These are phyloP conservation scores for Rynchops niger DNA, from an alignment of 2,113 vertebrate species.

Conservation along the genomic window DNA sequence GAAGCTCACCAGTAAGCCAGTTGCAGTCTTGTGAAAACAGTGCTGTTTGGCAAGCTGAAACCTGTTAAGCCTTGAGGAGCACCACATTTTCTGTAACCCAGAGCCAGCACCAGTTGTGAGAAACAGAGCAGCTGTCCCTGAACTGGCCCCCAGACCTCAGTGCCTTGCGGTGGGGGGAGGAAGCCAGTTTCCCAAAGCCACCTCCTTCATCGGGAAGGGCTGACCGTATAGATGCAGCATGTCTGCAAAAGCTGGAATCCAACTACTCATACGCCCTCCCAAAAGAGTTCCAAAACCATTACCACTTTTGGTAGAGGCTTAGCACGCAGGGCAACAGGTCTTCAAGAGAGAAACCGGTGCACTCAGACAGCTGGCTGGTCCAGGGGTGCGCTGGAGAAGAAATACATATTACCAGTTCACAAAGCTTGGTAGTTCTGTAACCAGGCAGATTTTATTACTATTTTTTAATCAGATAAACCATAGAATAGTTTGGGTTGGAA, in stretches of 20 bases:
- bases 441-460: neutral
- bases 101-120: neutral
- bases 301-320: slow-evolving; percentile 83
- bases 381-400: slow-evolving; percentile 84
- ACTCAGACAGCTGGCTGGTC: slow-evolving; percentile 82
- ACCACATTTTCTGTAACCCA: neutral
- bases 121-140: neutral
- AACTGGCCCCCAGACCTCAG: neutral
- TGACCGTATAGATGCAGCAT: neutral
- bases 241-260: neutral
- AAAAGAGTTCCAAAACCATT: neutral
- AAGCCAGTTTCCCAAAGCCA: neutral
- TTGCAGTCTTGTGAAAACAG: neutral
- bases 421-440: neutral
- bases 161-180: neutral
- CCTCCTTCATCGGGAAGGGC: neutral
- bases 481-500: neutral
- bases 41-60: neutral
- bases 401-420: neutral
- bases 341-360: slow-evolving; percentile 87
- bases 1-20: neutral
- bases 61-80: neutral
- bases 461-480: neutral
- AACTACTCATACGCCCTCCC: too few species aligned
- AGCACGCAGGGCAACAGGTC: slow-evolving; percentile 83